phyloP scores from a whole-genome alignment of 2,888 invertebrate genomes.

The Aspidiotus destructor region DNA sequence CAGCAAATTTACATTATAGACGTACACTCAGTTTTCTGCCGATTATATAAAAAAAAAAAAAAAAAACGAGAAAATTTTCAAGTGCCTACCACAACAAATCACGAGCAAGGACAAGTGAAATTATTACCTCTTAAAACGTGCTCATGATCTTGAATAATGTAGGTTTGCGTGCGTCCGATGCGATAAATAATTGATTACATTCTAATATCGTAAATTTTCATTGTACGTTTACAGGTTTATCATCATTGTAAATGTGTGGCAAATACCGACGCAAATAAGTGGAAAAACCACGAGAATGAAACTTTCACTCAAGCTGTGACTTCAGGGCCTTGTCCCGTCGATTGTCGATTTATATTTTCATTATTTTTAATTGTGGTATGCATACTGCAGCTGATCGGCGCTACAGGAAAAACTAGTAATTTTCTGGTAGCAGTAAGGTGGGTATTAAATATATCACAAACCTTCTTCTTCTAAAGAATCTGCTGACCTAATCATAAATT shows the following conservation, averaged over 20 bases:
- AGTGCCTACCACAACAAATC: too few species aligned
- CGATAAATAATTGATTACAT: too few species aligned
- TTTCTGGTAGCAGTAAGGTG: constrained; percentile 53
- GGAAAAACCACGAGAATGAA: background rate
- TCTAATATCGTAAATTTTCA: constrained; percentile 14
- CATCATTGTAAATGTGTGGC: constrained; percentile 46
- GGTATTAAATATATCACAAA: background rate
- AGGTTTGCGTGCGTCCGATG: too few species aligned
- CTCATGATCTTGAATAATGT: too few species aligned
- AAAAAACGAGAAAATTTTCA: too few species aligned
- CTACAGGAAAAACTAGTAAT: constrained; percentile 53
- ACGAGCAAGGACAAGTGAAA: too few species aligned
- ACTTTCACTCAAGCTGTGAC: constrained; percentile 2
- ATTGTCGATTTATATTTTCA: constrained; percentile 49
- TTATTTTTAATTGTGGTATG: constrained; percentile 49
- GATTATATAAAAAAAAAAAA: too few species aligned
- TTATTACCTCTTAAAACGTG: too few species aligned
- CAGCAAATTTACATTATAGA: too few species aligned
- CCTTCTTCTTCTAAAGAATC: too few species aligned
- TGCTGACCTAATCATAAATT: too few species aligned
- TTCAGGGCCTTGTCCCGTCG: constrained; percentile 43
- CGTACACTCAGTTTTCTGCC: too few species aligned
- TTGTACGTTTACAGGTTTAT: constrained; percentile 41
- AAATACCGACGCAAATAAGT: constrained; percentile 3
- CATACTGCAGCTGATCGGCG: constrained; percentile 51